Evolutionary conservation across 2,797 vertebrate species (phyloP).

Genomic region (Monodelphis domestica): DNA sequence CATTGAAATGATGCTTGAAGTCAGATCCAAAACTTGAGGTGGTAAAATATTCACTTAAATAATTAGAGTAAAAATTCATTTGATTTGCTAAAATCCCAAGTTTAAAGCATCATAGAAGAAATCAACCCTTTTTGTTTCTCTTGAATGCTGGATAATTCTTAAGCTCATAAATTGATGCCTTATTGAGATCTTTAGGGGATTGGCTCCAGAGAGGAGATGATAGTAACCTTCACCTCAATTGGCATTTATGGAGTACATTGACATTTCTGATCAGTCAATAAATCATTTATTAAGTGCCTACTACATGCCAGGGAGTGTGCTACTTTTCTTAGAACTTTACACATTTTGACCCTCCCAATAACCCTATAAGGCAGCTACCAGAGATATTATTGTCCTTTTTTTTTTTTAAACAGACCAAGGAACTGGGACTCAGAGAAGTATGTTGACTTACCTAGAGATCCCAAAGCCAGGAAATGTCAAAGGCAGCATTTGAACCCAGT

Average conservation of each 20-base stretch:
- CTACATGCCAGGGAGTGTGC: neutral
- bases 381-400: neutral
- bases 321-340: neutral
- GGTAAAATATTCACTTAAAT: neutral
- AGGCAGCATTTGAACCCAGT: neutral
- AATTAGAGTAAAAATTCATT: neutral
- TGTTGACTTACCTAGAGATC: neutral
- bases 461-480: neutral
- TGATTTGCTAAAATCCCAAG: neutral
- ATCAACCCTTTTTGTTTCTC: neutral
- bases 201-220: neutral
- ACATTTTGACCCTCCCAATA: neutral
- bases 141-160: neutral
- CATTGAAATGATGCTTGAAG: neutral
- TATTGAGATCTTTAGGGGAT: neutral
- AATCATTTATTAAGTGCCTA: neutral
- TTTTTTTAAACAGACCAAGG: neutral
- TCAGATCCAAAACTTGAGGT: neutral
- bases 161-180: neutral
- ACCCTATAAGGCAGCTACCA: neutral
- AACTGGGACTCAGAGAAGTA: neutral
- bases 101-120: neutral
- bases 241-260: neutral
- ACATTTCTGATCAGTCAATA: neutral
- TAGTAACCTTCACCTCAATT: neutral